Evolutionary conservation across 2,113 vertebrate genomes (phyloP), one percentile per base, ranked within the genome.

Genomic region (Ia io): DNA sequence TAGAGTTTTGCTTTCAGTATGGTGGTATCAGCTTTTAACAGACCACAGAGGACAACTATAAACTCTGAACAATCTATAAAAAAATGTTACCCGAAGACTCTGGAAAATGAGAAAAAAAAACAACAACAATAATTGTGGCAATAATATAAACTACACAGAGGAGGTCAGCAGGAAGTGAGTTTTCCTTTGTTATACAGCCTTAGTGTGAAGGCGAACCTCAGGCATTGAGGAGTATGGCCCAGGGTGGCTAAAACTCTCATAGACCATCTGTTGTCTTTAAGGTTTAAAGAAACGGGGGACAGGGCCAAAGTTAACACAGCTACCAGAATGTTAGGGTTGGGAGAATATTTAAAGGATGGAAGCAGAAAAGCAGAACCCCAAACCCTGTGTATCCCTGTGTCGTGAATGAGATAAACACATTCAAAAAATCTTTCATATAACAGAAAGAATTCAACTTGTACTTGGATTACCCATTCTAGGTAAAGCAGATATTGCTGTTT

Each of bases 61-160:
- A 84, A 84, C 6, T 61, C 9, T 86, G 30, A 93, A 40, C 1
- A 90, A 47, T 32, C 49, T 30, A 79, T 10, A 18, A 42, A 78
- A 78, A 77, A 79, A 2, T 35, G 92, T 74, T 82, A 35, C 6
- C 4, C 70, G 28, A 51, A 47, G 61, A 1, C 22, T 65, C n/a
- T 84, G 35, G 37, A 89, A 61, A 91, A 61, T 63, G 13, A 83
- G 86, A 18, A 3, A 73, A 77, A 91, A 53, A 82, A 23, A n/a
- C n/a, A 5, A 84, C 78, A 44, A 1, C 7, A 82, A 17, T 65
- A 37, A 51, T 85, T 59, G 88, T n/a, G 16, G 5, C 42, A 13
- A 53, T 40, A 35, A 88, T 13, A 14, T 78, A 56, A 42, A 56
- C 13, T 76, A 88, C 11, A 42, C 35, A 42, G 30, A 84, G 44